Percentiles rank a stretch among this genome's conserved stretches.
phyloP scores from a whole-genome alignment of 2,888 invertebrate genomes.

The Sphecodes monilicornis region DNA sequence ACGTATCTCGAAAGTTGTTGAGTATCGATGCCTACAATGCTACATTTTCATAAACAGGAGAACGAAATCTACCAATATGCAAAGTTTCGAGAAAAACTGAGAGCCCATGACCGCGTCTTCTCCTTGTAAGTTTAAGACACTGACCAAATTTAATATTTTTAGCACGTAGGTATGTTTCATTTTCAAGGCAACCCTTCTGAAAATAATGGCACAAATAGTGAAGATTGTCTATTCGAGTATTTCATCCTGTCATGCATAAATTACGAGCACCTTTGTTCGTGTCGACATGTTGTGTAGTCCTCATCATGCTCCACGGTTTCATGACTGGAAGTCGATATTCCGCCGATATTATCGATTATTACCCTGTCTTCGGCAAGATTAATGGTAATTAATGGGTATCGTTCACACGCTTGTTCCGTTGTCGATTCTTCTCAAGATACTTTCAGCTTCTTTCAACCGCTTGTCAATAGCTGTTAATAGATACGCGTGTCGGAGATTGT shows the following conservation, averaged over 20 bases:
- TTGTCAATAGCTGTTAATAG: background rate
- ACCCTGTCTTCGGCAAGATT: slow-evolving; percentile 45
- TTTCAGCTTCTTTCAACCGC: slow-evolving; percentile 16
- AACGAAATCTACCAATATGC: too few relatives aligned
- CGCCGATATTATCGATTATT: slow-evolving; percentile 56
- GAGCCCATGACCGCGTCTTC: too few relatives aligned
- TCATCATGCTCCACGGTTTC: slow-evolving; percentile 34
- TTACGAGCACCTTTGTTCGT: slow-evolving; percentile 55
- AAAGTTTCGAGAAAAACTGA: too few relatives aligned
- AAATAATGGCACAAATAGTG: background rate
- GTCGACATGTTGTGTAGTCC: slow-evolving; percentile 32
- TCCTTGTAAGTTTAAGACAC: background rate
- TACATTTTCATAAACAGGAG: too few relatives aligned
- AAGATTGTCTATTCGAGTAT: slow-evolving; percentile 11
- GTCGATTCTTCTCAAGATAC: slow-evolving; percentile 13
- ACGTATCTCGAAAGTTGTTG: too few relatives aligned
- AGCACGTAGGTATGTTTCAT: background rate
- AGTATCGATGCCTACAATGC: too few relatives aligned
- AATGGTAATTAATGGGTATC: slow-evolving; percentile 49
- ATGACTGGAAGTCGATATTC: slow-evolving; percentile 58
- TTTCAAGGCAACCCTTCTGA: too few relatives aligned
- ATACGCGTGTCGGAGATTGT: background rate
- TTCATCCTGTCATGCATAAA: slow-evolving; percentile 37
- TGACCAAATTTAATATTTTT: background rate
- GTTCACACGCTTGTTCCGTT: slow-evolving; percentile 6